phyloP scores from a whole-genome alignment of 2,113 vertebrate genomes.

The Myiopsitta monachus region DNA sequence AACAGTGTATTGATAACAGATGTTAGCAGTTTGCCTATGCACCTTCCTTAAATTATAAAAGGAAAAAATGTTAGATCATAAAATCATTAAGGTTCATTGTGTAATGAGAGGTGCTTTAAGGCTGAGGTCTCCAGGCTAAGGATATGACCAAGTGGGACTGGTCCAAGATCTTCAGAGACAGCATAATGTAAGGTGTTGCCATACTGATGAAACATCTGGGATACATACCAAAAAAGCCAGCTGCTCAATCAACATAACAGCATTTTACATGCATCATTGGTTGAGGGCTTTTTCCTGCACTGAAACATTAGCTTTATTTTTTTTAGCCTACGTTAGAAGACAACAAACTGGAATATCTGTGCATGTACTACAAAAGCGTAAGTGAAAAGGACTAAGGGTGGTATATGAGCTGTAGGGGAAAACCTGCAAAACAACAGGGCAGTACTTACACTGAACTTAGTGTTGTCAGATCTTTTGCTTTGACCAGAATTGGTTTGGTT shows the following conservation, averaged over 20 bases:
- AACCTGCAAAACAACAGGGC: background rate
- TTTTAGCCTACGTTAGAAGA: background rate
- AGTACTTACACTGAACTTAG: background rate
- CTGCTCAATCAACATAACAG: slow-evolving; percentile 33
- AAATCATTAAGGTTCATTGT: slow-evolving; percentile 53
- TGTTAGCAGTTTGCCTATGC: background rate
- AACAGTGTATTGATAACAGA: slow-evolving; percentile 29
- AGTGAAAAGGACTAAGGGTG: background rate
- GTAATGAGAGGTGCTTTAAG: slow-evolving; percentile 37
- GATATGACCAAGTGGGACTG: slow-evolving; percentile 1
- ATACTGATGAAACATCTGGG: slow-evolving; percentile 39
- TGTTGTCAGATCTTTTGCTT: background rate
- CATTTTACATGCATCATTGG: slow-evolving; percentile 12
- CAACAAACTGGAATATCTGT: background rate
- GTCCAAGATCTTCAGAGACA: slow-evolving; percentile 16
- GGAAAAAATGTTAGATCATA: slow-evolving; percentile 22
- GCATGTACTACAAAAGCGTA: background rate
- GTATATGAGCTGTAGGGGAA: background rate
- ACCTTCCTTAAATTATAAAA: slow-evolving; percentile 55
- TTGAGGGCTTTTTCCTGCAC: background rate
- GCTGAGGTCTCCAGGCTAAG: background rate
- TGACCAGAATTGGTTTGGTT: background rate
- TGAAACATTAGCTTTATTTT: background rate
- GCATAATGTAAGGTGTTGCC: slow-evolving; percentile 17
- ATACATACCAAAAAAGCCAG: slow-evolving; percentile 7